These are phyloP conservation scores for Taenioides sp. DNA, from an alignment of 2,797 vertebrate genomes.

Conservation along the genomic window DNA sequence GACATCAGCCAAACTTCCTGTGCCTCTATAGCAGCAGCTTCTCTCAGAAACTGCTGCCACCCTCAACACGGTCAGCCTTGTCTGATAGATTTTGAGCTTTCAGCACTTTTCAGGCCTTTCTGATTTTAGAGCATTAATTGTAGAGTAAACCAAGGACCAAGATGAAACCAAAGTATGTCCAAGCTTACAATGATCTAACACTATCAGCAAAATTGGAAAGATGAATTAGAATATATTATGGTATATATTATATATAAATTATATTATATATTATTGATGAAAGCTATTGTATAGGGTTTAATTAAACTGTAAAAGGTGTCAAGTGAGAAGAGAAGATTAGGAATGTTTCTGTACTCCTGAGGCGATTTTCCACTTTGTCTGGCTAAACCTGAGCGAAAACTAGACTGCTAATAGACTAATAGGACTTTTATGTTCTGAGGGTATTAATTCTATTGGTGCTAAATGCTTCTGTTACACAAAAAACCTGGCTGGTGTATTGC, in stretches of 20 bases:
- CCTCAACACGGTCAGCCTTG: background rate
- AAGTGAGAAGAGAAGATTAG: background rate
- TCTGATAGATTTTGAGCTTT: conserved; percentile 15
- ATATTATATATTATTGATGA: too few species aligned
- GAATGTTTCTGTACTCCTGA: background rate
- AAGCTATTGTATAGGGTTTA: too few species aligned
- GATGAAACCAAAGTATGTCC: background rate
- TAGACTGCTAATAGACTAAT: background rate
- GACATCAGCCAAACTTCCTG: conserved; percentile 21
- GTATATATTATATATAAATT: too few species aligned
- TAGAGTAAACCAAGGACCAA: background rate
- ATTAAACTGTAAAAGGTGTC: too few species aligned
- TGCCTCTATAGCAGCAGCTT: conserved; percentile 7
- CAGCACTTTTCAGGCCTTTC: background rate
- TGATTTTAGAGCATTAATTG: background rate
- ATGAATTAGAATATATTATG: too few species aligned
- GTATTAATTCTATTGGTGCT: background rate
- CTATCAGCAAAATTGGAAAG: too few species aligned
- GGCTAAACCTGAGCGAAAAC: background rate
- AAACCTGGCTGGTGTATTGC: background rate
- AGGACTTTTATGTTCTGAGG: background rate
- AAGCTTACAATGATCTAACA: too few species aligned
- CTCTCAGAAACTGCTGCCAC: conserved; percentile 9
- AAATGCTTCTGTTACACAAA: background rate
- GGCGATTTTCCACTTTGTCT: background rate